Evolutionary conservation across 30 jellyfish, hydroid and myxozoan species (phyloP), one percentile per base, ranked within the genome.

Genomic region (Cassiopea xamachana): DNA sequence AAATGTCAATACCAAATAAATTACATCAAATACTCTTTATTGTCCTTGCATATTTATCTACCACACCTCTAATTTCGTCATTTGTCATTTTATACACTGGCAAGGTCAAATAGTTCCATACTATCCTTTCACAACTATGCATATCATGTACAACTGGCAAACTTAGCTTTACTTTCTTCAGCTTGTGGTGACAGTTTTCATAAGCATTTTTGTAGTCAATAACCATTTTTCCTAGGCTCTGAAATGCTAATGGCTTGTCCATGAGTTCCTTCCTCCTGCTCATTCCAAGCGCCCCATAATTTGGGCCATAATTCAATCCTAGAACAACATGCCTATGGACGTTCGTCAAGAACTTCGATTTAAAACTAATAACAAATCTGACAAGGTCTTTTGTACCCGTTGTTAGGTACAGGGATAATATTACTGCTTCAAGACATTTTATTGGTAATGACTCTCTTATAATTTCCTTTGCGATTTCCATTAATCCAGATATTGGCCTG

Each of bases 251-350:
- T 8, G 99, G 95, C 75, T 91, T 91, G 69, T 91, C 91, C 98
- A 91, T 91, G 62, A 95, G 78, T 64, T 84, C 94, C 27, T 80
- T 73, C 73, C 99, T 60, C 55, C 99, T 77, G 64, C 99, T 95
- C 90, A 95, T 80, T 17, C 99, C 99, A 50, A 95, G 72, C 3
- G 99, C 98, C 48, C 99, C 99, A 80, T 82, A 93, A 79, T 46
- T 60, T 48, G 93, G 58, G 39, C 93, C 93, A 68, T 83, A 73
- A 73, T 60, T 75, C 48, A 95, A 48, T 3, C 99, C 99, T 60
- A 95, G 87, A 8, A 95, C 99, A 84, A 95, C 97, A 67, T 95
- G 99, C 44, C 98, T 77, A 79, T 95, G 99, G 39, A 84, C 75
- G 45, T 87, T 87, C 46, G 85, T 78, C 55, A 61, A 77, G 75